Conservation (phyloP, 2,797 vertebrate genomes). For the Coracias cyanogaster region DNA sequence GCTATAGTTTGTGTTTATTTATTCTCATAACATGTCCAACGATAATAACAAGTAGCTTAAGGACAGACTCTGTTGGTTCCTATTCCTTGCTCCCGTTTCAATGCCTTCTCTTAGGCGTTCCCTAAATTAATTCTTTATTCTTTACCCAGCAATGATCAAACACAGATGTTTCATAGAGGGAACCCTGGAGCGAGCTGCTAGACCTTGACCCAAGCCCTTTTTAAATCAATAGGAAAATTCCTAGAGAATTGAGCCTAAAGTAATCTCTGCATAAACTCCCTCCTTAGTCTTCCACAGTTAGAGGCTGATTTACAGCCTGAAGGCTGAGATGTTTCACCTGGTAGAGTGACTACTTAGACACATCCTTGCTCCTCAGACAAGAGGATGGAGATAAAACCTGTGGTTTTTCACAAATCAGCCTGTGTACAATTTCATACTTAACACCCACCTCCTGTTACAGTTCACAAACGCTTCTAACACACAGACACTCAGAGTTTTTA, state of each 20-base stretch:
- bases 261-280: background rate
- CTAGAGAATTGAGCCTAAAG: background rate
- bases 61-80: background rate
- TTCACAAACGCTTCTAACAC: background rate
- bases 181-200: slow-evolving; percentile 18
- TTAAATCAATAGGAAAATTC: slow-evolving; percentile 1
- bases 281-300: background rate
- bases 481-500: background rate
- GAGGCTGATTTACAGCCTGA: background rate
- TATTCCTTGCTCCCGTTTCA: background rate
- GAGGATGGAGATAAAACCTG: too few species aligned
- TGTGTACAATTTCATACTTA: background rate
- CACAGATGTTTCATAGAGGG: background rate
- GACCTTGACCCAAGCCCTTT: slow-evolving; percentile 13
- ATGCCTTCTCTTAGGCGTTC: background rate
- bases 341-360: background rate
- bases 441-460: background rate
- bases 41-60: background rate
- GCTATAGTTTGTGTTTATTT: background rate
- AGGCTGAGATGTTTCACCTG: background rate
- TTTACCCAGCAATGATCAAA: slow-evolving; percentile 22
- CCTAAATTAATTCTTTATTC: slow-evolving; percentile 13
- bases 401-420: rapidly evolving
- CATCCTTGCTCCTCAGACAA: background rate
- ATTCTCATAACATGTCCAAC: background rate